These are phyloP conservation scores for Melinaea menophilus DNA, from an alignment of 2,888 invertebrate genomes.

Conservation along the genomic window DNA sequence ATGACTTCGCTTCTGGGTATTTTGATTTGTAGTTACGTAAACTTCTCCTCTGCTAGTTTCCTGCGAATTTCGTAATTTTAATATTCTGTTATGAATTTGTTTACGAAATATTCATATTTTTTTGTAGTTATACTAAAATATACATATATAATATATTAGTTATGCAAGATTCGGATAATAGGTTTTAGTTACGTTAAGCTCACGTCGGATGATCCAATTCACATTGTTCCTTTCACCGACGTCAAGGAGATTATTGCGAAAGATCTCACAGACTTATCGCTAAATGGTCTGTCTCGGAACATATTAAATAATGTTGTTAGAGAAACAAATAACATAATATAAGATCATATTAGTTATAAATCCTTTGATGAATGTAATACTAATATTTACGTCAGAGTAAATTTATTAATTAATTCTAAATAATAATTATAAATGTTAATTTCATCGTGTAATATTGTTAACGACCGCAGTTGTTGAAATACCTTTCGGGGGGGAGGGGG, in stretches of 20 bases:
- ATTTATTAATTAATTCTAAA: too few species aligned
- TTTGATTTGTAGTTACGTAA: not conserved
- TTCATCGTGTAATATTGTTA: not conserved
- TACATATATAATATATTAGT: too few species aligned
- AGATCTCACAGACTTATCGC: slow-evolving; percentile 1
- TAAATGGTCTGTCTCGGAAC: not conserved
- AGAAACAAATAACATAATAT: not conserved
- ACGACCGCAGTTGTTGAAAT: slow-evolving; percentile 22
- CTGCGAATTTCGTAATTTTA: too few species aligned
- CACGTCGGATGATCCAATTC: not conserved
- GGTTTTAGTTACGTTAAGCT: not conserved
- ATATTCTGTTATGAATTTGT: too few species aligned
- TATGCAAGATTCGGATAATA: too few species aligned
- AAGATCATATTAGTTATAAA: too few species aligned
- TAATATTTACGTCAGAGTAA: too few species aligned
- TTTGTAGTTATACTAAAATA: too few species aligned
- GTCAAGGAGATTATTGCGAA: not conserved
- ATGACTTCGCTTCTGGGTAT: not conserved
- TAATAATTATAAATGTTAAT: too few species aligned
- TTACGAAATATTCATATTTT: too few species aligned
- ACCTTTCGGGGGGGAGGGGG: slow-evolving; percentile 13
- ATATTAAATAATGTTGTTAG: not conserved
- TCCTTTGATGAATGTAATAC: too few species aligned
- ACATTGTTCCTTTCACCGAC: not conserved
- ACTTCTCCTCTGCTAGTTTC: not conserved